Percentiles rank a stretch among this genome's conserved stretches.
Evolutionary conservation across 2,888 invertebrate genomes (phyloP).

Genomic region (Sphaeridia pumilis): DNA sequence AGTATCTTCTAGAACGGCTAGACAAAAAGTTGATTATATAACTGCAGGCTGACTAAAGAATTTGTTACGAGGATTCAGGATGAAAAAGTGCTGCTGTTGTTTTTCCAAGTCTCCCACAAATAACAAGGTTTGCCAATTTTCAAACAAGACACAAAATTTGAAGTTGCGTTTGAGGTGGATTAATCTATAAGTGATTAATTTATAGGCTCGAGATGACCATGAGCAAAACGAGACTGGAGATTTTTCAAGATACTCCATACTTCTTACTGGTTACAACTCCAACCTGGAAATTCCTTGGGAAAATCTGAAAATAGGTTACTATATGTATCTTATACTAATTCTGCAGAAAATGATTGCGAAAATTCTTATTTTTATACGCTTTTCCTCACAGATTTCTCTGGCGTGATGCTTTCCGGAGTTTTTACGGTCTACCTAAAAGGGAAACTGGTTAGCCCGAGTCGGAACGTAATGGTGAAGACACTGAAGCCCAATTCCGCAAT

Average conservation of each 20-base stretch:
- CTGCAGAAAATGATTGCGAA: neutral
- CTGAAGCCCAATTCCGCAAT: slow-evolving; percentile 6
- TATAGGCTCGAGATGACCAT: too few relatives aligned
- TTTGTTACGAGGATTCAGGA: too few relatives aligned
- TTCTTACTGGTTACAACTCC: slow-evolving; percentile 11
- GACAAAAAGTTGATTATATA: too few relatives aligned
- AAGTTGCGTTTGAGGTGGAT: too few relatives aligned
- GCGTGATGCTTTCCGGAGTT: slow-evolving; percentile 1
- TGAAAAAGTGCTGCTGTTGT: too few relatives aligned
- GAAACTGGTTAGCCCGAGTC: neutral
- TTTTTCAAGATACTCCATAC: slow-evolving; percentile 6
- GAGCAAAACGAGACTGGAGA: too few relatives aligned
- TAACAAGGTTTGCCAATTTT: too few relatives aligned
- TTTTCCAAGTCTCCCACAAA: too few relatives aligned
- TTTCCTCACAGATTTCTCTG: slow-evolving; percentile 5
- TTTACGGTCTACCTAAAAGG: slow-evolving; percentile 11
- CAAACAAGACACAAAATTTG: too few relatives aligned
- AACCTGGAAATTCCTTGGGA: slow-evolving; percentile 6
- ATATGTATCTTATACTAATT: neutral
- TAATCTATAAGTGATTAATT: too few relatives aligned
- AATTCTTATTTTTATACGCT: neutral
- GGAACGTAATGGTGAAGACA: slow-evolving; percentile 5
- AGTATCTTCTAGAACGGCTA: too few relatives aligned
- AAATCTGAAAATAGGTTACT: slow-evolving; percentile 6
- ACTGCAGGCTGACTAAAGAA: too few relatives aligned